Conservation (phyloP, 2,113 vertebrate species). For the Myotis lucifugus region DNA sequence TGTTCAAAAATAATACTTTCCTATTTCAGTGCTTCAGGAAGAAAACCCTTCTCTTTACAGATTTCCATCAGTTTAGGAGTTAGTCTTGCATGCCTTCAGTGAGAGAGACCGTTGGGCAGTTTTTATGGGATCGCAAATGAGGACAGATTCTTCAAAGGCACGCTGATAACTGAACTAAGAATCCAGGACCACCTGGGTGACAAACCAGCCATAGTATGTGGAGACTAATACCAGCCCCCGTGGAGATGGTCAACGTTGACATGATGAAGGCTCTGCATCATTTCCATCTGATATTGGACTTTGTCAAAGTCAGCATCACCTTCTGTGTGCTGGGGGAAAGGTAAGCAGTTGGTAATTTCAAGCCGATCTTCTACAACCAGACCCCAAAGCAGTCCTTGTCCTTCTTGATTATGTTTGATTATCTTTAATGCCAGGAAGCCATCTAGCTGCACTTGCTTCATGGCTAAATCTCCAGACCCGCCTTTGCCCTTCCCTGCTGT, state of each 20-base stretch:
- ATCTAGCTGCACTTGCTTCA: neutral
- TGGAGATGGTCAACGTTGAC: conserved; percentile 99
- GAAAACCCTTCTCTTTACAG: conserved; percentile 98
- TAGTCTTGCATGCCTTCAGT: conserved; percentile 94
- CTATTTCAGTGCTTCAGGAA: conserved; percentile 87
- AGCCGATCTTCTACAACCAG: conserved; percentile 97
- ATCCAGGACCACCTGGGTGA: conserved; percentile 96
- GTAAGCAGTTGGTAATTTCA: conserved; percentile 99
- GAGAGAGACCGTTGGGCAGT: conserved; percentile 95
- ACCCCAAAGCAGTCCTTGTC: conserved; percentile 96
- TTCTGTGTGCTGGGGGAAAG: conserved; percentile 98
- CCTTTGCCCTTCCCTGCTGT: neutral
- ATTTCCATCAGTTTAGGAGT: conserved; percentile 98
- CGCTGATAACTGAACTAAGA: conserved; percentile 99
- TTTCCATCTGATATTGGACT: conserved; percentile 98
- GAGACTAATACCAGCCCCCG: conserved; percentile 99
- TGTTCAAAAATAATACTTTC: neutral
- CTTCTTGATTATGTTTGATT: conserved; percentile 98
- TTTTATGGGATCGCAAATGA: conserved; percentile 92
- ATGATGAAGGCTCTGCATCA: conserved; percentile 98
- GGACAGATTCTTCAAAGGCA: conserved; percentile 98
- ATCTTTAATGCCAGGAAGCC: conserved; percentile 94
- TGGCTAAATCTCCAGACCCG: neutral
- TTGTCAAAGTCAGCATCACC: conserved; percentile 98
- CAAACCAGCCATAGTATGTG: conserved; percentile 91